A percentile compares a stretch with the other conserved stretches of the same genome.
Evolutionary conservation across 2,797 vertebrate species (phyloP).

Genomic region (Sebastes hopkinsi): DNA sequence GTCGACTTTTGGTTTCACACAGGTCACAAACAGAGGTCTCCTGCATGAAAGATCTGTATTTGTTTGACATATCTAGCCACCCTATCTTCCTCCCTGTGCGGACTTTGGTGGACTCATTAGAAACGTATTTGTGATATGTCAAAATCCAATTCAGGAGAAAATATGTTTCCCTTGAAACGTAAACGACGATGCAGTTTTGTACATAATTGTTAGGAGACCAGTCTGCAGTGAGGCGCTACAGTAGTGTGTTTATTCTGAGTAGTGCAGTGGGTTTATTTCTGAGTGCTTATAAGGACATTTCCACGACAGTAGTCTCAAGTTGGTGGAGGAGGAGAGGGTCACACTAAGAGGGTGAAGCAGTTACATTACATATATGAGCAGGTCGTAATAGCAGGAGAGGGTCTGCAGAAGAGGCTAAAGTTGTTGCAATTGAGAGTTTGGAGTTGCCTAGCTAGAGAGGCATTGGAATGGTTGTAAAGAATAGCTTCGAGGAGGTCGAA

Average conservation of each 20-base stretch:
- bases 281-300: not conserved
- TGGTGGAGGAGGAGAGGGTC: no score
- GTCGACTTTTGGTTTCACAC: no score
- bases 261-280: not conserved
- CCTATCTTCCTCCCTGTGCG: not conserved
- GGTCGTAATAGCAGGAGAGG: not conserved
- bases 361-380: no score
- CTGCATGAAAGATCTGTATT: no score
- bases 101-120: not conserved
- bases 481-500: not conserved
- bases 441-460: not conserved
- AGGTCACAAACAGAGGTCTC: no score
- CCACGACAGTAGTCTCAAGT: no score
- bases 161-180: not conserved
- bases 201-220: not conserved
- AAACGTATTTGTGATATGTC: not conserved
- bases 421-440: not conserved
- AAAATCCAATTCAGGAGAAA: not conserved
- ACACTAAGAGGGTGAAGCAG: no score
- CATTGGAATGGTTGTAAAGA: not conserved
- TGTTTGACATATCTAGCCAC: no score
- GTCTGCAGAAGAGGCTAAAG: not conserved
- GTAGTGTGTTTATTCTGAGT: not conserved
- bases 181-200: not conserved
- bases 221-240: not conserved